Evolutionary conservation across 2,113 vertebrate genomes (phyloP), one percentile per base, ranked within the genome.

Genomic region (Bubo bubo): DNA sequence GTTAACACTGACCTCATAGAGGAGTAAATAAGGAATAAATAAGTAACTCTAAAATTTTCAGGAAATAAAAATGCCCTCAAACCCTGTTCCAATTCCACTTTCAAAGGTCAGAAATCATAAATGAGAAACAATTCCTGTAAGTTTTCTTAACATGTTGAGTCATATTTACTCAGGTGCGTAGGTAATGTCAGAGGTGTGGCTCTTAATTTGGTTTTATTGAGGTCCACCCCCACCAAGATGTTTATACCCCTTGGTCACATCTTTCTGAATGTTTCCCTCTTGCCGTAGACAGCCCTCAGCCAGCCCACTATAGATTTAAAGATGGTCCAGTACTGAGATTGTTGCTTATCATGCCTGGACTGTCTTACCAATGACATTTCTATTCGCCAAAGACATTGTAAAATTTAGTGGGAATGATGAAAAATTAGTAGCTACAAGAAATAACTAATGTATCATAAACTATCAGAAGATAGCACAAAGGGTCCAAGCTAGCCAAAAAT

Each of bases 91-190:
- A 70, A 12, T 5, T 89, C 11, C 12, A 5, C 8, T 47, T 64
- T 83, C 30, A 47, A 63, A 75, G 15, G 10, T 56, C 20, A 34
- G 55, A 80, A 80, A 68, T 60, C 34, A 60, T 23, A 73, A 83
- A 76, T 22, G 20, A 47, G 82, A 81, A 45, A 4, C 16, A n/a
- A 70, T 63, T 71, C 34, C 22, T 49, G 1, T 45, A 59, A 35
- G 4, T 55, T 86, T 86, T 67, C 71, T 75, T 50, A 34, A 45
- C 0, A 0, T 1, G 3, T 18, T 63, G 71, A 67, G 8, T 45
- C 8, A 28, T 73, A 63, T n/a, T 88, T 7, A 68, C 5, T 75
- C 14, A 67, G 20, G 7, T 18, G 3, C 1, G 4, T 22, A 8
- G 26, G 7, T 26, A 79, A 60, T 26, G 3, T 72, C 83, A 79